These are phyloP conservation scores for Pteromalus puparum DNA, from an alignment of 1,140 invertebrate species.

Conservation along the genomic window DNA sequence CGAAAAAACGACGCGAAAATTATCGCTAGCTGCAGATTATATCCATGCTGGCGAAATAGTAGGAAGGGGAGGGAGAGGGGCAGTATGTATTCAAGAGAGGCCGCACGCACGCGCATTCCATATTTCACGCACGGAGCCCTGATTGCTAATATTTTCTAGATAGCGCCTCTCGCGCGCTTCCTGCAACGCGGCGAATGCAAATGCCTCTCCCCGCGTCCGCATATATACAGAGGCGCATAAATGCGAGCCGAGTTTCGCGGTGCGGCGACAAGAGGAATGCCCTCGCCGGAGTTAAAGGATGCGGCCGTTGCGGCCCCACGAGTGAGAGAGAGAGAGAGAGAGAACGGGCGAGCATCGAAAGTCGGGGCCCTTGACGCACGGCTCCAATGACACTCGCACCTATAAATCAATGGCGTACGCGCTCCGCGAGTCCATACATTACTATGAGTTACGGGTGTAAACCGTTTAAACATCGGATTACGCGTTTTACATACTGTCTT, in stretches of 20 bases:
- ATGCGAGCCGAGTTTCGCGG: background rate
- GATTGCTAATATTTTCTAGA: conserved; percentile 53
- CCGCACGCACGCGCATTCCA: background rate
- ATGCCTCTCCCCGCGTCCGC: background rate
- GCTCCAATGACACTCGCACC: conserved; percentile 72
- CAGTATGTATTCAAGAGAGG: background rate
- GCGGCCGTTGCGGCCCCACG: background rate
- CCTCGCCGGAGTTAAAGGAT: background rate
- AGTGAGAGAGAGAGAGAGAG: background rate
- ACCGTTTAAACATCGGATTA: conserved; percentile 74
- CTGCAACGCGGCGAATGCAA: conserved; percentile 46
- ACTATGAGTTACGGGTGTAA: conserved; percentile 73
- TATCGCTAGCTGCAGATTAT: conserved; percentile 22
- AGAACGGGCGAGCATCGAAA: background rate
- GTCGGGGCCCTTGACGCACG: conserved; percentile 64
- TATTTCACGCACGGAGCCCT: conserved; percentile 45
- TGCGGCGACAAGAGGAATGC: conserved; percentile 6
- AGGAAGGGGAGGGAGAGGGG: background rate
- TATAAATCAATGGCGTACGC: conserved; percentile 68
- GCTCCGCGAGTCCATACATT: conserved; percentile 67
- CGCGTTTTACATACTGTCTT: conserved; percentile 71
- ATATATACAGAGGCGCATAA: background rate
- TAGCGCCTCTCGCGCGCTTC: conserved; percentile 35
- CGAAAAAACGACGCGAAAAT: background rate
- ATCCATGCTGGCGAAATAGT: background rate